These are phyloP conservation scores for Sander vitreus DNA, from an alignment of 2,113 vertebrate genomes.

Conservation along the genomic window DNA sequence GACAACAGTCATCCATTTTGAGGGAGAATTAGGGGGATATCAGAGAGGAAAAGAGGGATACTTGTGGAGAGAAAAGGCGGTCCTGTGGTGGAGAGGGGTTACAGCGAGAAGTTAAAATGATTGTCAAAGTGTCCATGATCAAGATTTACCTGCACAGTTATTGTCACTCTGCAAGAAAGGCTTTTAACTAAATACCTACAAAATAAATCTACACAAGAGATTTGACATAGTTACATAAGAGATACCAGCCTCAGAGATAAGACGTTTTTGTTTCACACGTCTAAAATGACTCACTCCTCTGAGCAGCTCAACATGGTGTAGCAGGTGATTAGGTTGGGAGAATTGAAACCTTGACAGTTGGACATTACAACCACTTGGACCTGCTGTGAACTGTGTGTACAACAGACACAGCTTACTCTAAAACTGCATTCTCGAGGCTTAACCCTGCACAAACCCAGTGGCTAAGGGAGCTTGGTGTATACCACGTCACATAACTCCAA, in stretches of 20 bases:
- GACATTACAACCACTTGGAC: conserved; percentile 39
- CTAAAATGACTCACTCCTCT: conserved; percentile 50
- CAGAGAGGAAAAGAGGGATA: background rate
- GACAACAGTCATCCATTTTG: conserved; percentile 79
- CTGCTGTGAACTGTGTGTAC: conserved; percentile 9
- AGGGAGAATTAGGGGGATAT: conserved; percentile 65
- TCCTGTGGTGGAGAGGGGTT: background rate
- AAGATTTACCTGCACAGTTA: conserved; percentile 21
- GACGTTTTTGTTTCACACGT: background rate
- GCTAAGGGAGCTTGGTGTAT: background rate
- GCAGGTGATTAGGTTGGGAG: conserved; percentile 59
- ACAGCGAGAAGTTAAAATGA: background rate
- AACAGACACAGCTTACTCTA: background rate
- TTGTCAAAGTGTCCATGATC: conserved; percentile 16
- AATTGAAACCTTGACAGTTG: conserved; percentile 48
- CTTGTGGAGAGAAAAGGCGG: background rate
- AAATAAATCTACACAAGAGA: conserved; percentile 18
- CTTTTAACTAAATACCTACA: background rate
- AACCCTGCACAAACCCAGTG: background rate
- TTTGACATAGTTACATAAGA: background rate
- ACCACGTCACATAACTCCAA: too few species aligned
- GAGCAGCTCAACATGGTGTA: conserved; percentile 34
- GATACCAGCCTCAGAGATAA: background rate
- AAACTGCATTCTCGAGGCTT: background rate
- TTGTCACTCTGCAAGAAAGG: background rate